Evolutionary conservation across 1,140 invertebrate species (phyloP), one percentile per base, ranked within the genome.

Genomic region (Panagrolaimus sp.): DNA sequence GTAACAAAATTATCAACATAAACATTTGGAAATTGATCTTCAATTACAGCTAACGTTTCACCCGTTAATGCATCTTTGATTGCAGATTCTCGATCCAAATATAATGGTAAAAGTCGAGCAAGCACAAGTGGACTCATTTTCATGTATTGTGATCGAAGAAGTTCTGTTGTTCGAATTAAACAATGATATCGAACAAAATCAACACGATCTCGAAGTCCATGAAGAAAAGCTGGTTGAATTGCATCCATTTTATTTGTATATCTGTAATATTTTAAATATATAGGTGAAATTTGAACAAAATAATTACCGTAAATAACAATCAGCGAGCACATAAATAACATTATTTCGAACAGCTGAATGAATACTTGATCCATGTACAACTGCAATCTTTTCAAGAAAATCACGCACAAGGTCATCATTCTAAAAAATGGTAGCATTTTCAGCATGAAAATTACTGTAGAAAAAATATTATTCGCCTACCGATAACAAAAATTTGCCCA

Each of bases 1-100:
- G 52, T 58, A 10, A 58, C 52, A 6, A 58, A 58, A 28, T 58
- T 58, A 58, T 58, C 52, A 4, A 58, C 52, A 28, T 58, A 58
- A 12, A 58, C 21, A 17, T 58, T 58, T 28, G 52, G 52, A 4
- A 58, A 58, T 17, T 58, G 52, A 21, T 58, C 52, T 14, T 58
- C 52, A 58, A 58, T 58, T 12, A 58, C 52, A 17, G 52, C 52
- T 28, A 58, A 21, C 14, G 52, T 58, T 21, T 58, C 52, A 28
- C 52, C 52, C 1, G 52, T 58, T 28, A 58, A 58, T 21, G 52
- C 52, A 58, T 58, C 28, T 0, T n/a, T 12, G 5, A 58, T 58
- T 8, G 21, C 52, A 12, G 21, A 10, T 4, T 58, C 52, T 12
- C 1, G 14, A 17, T 58, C 52, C 1, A 58, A 8, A 5, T n/a